Percentiles rank a stretch among this genome's conserved stretches.
Evolutionary conservation across 2,113 vertebrate genomes (phyloP).

Genomic region (Xiphophorus maculatus): DNA sequence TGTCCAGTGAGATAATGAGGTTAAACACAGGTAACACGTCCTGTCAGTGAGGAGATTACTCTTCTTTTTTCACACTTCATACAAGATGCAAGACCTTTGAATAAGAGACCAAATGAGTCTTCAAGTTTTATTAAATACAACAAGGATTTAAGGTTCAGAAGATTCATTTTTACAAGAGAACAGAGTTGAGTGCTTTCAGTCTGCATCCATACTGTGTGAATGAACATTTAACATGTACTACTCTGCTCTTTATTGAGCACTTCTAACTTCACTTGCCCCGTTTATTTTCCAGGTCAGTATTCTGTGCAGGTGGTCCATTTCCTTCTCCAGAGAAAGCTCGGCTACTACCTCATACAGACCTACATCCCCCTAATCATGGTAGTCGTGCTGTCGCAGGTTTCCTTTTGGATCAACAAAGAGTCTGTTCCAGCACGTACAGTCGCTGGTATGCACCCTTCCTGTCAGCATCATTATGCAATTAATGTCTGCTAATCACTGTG

Average conservation of each 20-base stretch:
- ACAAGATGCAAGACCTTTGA: conserved; percentile 13
- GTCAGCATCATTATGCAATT: not conserved
- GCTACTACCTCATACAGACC: conserved; percentile 86
- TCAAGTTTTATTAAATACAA: not conserved
- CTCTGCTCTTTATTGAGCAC: conserved; percentile 27
- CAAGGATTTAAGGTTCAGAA: conserved; percentile 40
- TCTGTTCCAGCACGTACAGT: conserved; percentile 85
- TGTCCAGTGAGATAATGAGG: conserved; percentile 76
- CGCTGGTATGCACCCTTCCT: conserved; percentile 69
- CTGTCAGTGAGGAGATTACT: not conserved
- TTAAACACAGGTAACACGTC: conserved; percentile 78
- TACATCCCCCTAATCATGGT: conserved; percentile 86
- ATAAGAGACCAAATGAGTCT: conserved; percentile 16
- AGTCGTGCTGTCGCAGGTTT: conserved; percentile 86
- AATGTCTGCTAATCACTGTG: not conserved
- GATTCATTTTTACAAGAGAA: conserved; percentile 14
- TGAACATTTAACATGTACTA: conserved; percentile 41
- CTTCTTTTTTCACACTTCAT: not conserved
- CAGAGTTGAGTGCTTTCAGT: conserved; percentile 16
- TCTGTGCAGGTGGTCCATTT: conserved; percentile 95
- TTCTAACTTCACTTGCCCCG: conserved; percentile 60
- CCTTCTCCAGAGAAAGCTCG: conserved; percentile 90
- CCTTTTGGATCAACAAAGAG: conserved; percentile 89
- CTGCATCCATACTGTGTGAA: conserved; percentile 55
- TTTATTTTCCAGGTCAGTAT: conserved; percentile 91